Evolutionary conservation across 2,888 invertebrate species (phyloP), one percentile per base, ranked within the genome.

Genomic region (Ommatoiulus sabulosus): DNA sequence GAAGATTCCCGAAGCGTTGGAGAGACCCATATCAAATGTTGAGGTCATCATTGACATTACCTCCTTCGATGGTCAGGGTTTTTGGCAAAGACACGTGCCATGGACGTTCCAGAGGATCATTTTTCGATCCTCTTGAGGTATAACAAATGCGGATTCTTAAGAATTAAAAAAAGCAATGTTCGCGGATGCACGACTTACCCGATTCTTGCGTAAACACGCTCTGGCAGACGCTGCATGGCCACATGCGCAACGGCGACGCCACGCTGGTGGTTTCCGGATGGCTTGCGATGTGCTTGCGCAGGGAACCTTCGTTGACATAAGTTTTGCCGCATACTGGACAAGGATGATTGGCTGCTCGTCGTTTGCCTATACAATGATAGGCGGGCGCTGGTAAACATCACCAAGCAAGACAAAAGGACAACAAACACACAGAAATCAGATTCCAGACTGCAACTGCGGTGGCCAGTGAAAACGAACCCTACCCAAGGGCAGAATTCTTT

Each of bases 321-420:
- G 97, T 97, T 93, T 98, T 98, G 91, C 97, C 97, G 93, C 98
- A 98, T 85, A 98, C 97, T 43, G 97, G 98, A 92, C 98, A 98
- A 88, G 97, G 97, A 93, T 98, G 98, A 93, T 97, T 97, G 91
- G 97, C 97, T 91, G 97, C 97, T 94, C 97, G 95, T 94, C 97
- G 95, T 94, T 97, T 97, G 93, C 97, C 97, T 89, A 86, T 43
- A 43, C 57, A 52, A 87, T 46, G 44, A 88, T 24, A 72, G 84
- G 87, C 35, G 87, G 85, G 44, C 72, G 72, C 72, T 72, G 72
- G 72, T 72, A 72, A 72, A 72, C 72, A 72, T 72, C 72, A 72
- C 72, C 72, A 72, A 72, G 72, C 72, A 72, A 72, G 24, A 72
- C 72, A 35, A 72, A 72, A 24, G 20, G 72, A 72, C 72, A 72